A percentile compares a stretch with the other conserved stretches of the same genome.
Conservation (phyloP, 2,888 invertebrate genomes). For the Strigamia crassipes region DNA sequence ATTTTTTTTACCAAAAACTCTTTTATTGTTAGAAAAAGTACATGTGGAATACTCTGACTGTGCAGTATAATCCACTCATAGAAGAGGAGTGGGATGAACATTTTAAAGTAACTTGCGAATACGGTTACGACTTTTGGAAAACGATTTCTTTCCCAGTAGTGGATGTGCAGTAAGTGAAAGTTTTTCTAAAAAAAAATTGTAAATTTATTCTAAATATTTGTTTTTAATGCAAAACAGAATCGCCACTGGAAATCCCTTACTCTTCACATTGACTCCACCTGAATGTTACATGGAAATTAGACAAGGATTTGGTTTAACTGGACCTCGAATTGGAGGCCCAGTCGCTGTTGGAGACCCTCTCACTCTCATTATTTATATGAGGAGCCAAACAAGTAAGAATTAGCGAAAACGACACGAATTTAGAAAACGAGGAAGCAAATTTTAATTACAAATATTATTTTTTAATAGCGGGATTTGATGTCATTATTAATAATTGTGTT, state of each 20-base stretch:
- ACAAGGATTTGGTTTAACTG: slow-evolving; percentile 84
- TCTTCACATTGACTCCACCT: slow-evolving; percentile 88
- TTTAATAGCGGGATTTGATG: slow-evolving; percentile 84
- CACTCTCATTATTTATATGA: slow-evolving; percentile 90
- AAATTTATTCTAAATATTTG: slow-evolving; percentile 54
- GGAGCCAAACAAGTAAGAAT: slow-evolving; percentile 86
- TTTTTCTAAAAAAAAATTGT: background rate
- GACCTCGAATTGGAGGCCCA: slow-evolving; percentile 83
- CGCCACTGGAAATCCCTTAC: slow-evolving; percentile 91
- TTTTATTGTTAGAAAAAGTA: slow-evolving; percentile 74
- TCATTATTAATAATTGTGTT: slow-evolving; percentile 90
- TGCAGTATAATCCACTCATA: slow-evolving; percentile 89
- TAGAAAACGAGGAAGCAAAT: background rate
- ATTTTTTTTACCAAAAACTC: background rate
- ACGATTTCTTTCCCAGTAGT: slow-evolving; percentile 93
- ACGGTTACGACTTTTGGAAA: slow-evolving; percentile 96
- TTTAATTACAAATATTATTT: slow-evolving; percentile 17
- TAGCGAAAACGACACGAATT: background rate
- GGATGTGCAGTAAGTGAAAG: slow-evolving; percentile 84
- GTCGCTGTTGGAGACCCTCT: slow-evolving; percentile 90
- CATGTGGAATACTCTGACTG: slow-evolving; percentile 96
- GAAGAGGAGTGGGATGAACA: slow-evolving; percentile 94
- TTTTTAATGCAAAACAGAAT: slow-evolving; percentile 67
- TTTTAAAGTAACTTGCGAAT: slow-evolving; percentile 94
- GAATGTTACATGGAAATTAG: slow-evolving; percentile 96